Conservation (phyloP, 2,113 vertebrate species). For the Pteronura brasiliensis region DNA sequence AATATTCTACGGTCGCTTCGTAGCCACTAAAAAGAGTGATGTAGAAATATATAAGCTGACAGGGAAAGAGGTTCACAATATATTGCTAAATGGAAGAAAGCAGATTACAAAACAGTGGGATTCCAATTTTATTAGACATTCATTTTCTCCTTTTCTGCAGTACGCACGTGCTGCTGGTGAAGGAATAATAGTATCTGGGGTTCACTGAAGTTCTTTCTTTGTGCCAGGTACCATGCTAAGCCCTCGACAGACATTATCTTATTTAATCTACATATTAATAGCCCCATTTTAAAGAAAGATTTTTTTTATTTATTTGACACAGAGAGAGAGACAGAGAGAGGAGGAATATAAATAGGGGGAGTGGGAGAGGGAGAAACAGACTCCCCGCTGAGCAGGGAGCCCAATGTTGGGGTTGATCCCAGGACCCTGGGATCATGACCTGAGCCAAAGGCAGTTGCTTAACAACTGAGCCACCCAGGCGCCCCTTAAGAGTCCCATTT, state of each 20-base stretch:
- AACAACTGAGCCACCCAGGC: too few species aligned
- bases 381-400: too few species aligned
- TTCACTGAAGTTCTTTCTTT: constrained; percentile 49
- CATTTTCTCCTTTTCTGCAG: constrained; percentile 51
- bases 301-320: too few species aligned
- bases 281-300: neutral
- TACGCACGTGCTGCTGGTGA: constrained; percentile 13
- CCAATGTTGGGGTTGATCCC: fast-evolving
- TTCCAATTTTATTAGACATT: constrained; percentile 58
- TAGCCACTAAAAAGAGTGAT: constrained; percentile 65
- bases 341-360: too few species aligned
- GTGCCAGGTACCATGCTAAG: neutral
- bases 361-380: too few species aligned
- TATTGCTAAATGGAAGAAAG: constrained; percentile 64
- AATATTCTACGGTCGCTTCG: constrained; percentile 22
- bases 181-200: constrained; percentile 27
- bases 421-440: too few species aligned
- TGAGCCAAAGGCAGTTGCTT: too few species aligned
- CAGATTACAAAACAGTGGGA: constrained; percentile 50
- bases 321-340: too few species aligned
- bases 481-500: constrained; percentile 52
- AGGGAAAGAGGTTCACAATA: constrained; percentile 56
- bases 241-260: neutral
- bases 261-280: constrained; percentile 14
- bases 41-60: constrained; percentile 67